Evolutionary conservation across 2,888 invertebrate species (phyloP), one percentile per base, ranked within the genome.

Genomic region (Limnephilus marmoratus): DNA sequence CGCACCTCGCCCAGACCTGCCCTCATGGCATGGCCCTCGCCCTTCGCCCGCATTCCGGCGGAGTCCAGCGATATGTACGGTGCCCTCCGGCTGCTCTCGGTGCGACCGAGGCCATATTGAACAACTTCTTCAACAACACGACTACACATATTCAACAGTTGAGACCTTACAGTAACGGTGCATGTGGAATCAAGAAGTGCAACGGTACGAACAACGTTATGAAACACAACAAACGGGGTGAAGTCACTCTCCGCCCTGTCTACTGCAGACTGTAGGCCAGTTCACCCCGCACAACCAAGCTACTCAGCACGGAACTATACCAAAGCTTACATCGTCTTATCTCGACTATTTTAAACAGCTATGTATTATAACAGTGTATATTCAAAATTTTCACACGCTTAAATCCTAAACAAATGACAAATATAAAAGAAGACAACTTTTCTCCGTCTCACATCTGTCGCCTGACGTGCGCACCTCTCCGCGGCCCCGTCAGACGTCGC

Each of bases 131-230:
- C 68, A n/a, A 68, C 68, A 82, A 85, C 41, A 45, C 85, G 85
- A 82, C 13, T 41, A 90, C 80, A 91, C 49, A 87, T 91, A 81
- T 91, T 91, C 91, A 91, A 91, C 91, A 91, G 85, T 91, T 90
- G 90, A 91, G 90, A 81, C 85, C 88, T 91, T 81, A 91, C 81
- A 85, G 88, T 88, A 83, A 80, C 85, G 92, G 93, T 93, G 93
- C 93, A 87, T 91, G 86, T 89, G 89, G 91, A 93, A 90, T 93
- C 92, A 93, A 93, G 93, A 93, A 93, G 93, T 93, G 93, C 93
- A 90, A 90, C 85, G 91, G 91, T 91, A 93, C 90, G 93, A 93
- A 93, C 93, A 93, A 93, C 91, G 82, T 90, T 82, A 90, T 93
- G 81, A 92, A 90, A 93, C 91, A 93, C 93, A 93, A 93, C 91